phyloP scores from a whole-genome alignment of 1,140 invertebrate genomes.

The Drosophila arawakana region DNA sequence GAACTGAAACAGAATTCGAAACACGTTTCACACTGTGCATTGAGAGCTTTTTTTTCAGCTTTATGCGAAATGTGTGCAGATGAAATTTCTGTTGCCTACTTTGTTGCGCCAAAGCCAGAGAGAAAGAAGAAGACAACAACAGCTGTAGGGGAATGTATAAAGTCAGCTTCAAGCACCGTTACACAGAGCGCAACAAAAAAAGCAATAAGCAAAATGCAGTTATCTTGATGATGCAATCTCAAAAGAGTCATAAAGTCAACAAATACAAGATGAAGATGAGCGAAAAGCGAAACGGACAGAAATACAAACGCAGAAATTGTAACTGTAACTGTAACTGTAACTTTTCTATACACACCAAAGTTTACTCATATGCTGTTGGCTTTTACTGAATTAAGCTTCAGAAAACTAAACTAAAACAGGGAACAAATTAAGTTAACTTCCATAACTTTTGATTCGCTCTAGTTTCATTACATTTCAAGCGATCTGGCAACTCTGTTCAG shows the following conservation, averaged over 20 bases:
- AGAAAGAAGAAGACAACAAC: background rate
- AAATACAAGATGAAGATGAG: slow-evolving; percentile 6
- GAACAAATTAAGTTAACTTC: too few relatives aligned
- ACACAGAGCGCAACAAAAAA: background rate
- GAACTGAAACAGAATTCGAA: background rate
- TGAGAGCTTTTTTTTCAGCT: slow-evolving; percentile 8
- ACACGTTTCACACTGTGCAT: slow-evolving; percentile 2
- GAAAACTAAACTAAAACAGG: too few relatives aligned
- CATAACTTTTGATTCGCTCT: too few relatives aligned
- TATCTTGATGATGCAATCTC: slow-evolving; percentile 34
- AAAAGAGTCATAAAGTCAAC: slow-evolving; percentile 27
- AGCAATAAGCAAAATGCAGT: slow-evolving; percentile 18
- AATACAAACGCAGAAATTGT: background rate
- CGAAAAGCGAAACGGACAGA: background rate
- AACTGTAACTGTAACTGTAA: background rate
- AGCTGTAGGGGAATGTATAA: background rate
- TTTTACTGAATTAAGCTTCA: too few relatives aligned
- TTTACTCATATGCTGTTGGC: background rate
- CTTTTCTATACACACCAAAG: background rate
- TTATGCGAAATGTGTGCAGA: background rate
- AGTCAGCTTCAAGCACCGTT: background rate
- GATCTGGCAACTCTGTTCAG: too few relatives aligned
- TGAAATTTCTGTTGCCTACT: slow-evolving; percentile 22
- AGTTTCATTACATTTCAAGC: too few relatives aligned
- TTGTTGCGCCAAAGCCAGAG: slow-evolving; percentile 13